Base-by-base conservation (phyloP, 2,113 vertebrate genomes). In the Quiscalus mexicanus region DNA sequence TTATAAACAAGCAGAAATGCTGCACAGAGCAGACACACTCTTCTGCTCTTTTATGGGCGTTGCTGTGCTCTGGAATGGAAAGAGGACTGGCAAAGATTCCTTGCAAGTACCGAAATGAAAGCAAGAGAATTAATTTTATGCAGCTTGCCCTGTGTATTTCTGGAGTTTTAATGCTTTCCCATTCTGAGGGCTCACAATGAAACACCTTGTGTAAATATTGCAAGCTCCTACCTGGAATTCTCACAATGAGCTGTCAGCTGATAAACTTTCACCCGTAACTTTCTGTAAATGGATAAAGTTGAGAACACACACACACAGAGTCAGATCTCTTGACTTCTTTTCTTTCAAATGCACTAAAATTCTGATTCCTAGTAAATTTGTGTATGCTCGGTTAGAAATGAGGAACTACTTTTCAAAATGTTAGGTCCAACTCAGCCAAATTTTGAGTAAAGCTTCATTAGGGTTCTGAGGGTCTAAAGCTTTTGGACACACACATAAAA, bases 151-250 rank as follows among this genome's bases (percentile, higher is more conserved):
- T 8, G 75, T 67, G 68, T 9, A 52, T 91, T 96, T 77, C 59
- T 94, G 50, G 78, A 47, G 64, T 73, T 94, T 95, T 90, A 96
- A 77, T 94, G 81, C 63, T 78, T 71, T 53, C 39, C 53, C 60
- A 6, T 80, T 75, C 58, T 58, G 59, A 90, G 65, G 27, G 65
- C 78, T 83, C 88, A 87, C 95, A 96, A 92, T 97, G 96, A 97
- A 97, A 96, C 92, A 96, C 88, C 93, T 97, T 82, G 89, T 58
- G 90, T 79, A 94, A 96, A 95, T 87, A 95, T 37, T 93, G 87
- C 85, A 89, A 95, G 49, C 33, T 73, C 69, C 58, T 89, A 90
- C 92, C 88, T 94, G 96, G 93, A 96, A 94, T 94, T 93, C 83
- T 84, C 27, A 4, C 86, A 97, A 96, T 42, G 92, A 96, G 80